Conservation (phyloP, 37 sponge, comb jelly and placozoan genomes). For the Diacarnus erythraeanus region DNA sequence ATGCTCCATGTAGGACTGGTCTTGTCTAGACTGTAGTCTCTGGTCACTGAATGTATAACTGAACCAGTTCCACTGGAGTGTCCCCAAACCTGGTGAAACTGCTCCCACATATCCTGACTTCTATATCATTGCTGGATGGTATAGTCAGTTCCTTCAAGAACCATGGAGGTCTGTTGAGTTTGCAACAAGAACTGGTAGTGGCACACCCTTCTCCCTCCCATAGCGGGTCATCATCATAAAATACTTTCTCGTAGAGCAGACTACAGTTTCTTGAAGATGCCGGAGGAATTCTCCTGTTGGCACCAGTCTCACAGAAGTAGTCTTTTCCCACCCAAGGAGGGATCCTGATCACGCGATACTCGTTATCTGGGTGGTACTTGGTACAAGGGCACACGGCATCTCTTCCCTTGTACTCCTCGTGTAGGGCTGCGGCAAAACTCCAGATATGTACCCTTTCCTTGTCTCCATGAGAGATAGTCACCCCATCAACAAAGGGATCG, state of each 20-base stretch:
- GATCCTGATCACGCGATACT: neutral
- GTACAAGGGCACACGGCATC: constrained; percentile 8
- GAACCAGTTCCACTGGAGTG: neutral
- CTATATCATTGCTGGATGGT: neutral
- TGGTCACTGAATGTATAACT: constrained; percentile 6
- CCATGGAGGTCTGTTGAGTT: neutral
- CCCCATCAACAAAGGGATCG: constrained; percentile 5
- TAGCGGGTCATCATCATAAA: constrained; percentile 16
- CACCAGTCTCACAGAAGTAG: constrained; percentile 19
- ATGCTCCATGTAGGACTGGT: too few relatives aligned
- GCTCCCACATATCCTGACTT: constrained; percentile 13
- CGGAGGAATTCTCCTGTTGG: neutral
- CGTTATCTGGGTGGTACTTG: neutral
- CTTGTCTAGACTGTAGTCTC: too few relatives aligned
- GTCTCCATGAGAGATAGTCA: neutral
- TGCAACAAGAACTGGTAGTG: neutral
- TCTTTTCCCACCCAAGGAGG: neutral
- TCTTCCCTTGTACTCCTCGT: constrained; percentile 1
- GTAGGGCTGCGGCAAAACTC: neutral
- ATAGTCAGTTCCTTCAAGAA: neutral
- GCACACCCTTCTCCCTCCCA: constrained; percentile 19
- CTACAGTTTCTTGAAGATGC: neutral
- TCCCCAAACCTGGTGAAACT: neutral
- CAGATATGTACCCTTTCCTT: neutral
- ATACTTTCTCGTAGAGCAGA: neutral